phyloP scores from a whole-genome alignment of 1,140 invertebrate genomes.

The Olivierus martensii region DNA sequence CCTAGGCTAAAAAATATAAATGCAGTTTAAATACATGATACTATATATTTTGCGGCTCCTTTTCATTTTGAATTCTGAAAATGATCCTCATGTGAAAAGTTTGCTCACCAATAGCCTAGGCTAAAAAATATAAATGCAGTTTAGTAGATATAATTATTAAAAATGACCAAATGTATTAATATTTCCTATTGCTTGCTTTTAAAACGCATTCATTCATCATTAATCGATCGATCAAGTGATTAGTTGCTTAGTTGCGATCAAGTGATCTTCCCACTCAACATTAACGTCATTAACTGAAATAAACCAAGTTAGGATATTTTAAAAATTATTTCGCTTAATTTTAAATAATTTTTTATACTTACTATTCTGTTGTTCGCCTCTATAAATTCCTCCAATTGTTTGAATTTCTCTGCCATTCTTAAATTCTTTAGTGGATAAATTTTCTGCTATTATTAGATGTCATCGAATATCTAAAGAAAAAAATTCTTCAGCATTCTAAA shows the following conservation, averaged over 20 bases:
- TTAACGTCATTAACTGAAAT: too few relatives aligned
- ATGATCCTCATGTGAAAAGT: too few relatives aligned
- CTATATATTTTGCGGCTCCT: too few relatives aligned
- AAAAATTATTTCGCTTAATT: background rate
- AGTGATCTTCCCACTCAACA: slow-evolving; percentile 71
- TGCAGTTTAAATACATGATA: too few relatives aligned
- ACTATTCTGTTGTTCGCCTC: slow-evolving; percentile 8
- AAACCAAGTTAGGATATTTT: background rate
- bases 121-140: too few relatives aligned
- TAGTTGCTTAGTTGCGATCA: slow-evolving; percentile 80
- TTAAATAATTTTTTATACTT: background rate
- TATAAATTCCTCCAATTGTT: slow-evolving; percentile 15
- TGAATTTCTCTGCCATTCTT: slow-evolving; percentile 9
- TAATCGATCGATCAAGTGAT: slow-evolving; percentile 77
- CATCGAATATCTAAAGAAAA: slow-evolving; percentile 14
- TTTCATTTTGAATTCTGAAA: too few relatives aligned
- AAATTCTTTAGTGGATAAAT: slow-evolving; percentile 15
- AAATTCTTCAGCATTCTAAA: background rate
- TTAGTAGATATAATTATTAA: too few relatives aligned
- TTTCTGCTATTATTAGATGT: slow-evolving; percentile 15
- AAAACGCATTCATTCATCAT: slow-evolving; percentile 69
- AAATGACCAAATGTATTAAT: too few relatives aligned
- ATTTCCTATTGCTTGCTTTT: slow-evolving; percentile 12
- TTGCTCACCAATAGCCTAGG: too few relatives aligned
- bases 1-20: too few relatives aligned